A percentile compares a stretch with the other conserved stretches of the same genome.
phyloP scores from a whole-genome alignment of 2,113 vertebrate species.

The Echinops telfairi region DNA sequence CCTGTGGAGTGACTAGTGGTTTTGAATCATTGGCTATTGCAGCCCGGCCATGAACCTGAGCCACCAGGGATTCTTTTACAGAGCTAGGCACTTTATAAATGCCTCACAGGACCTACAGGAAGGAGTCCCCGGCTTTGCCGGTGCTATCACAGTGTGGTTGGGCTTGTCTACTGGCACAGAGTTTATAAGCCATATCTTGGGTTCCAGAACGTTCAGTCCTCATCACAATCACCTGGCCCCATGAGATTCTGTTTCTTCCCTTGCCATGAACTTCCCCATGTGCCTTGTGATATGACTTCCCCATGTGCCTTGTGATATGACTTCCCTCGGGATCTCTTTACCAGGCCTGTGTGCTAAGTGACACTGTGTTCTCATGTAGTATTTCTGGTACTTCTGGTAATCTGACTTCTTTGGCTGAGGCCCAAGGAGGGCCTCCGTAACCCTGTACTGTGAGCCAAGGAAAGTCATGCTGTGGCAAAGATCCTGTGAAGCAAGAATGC shows the following conservation, averaged over 20 bases:
- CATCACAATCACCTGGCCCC: neutral
- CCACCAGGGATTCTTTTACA: neutral
- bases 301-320: neutral
- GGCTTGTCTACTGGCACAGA: neutral
- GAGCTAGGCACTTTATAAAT: neutral
- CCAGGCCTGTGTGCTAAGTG: neutral
- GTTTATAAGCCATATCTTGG: neutral
- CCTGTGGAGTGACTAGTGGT: neutral
- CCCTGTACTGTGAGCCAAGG: conserved; percentile 57
- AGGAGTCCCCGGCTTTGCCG: neutral
- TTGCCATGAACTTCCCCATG: neutral
- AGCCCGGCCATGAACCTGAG: neutral
- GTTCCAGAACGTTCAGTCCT: neutral
- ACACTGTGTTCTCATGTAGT: neutral
- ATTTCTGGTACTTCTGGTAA: conserved; percentile 27
- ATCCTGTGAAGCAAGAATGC: conserved; percentile 39
- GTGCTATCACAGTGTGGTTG: neutral
- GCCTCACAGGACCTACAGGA: neutral
- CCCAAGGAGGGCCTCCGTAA: conserved; percentile 23
- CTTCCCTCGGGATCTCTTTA: neutral
- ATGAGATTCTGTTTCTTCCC: neutral
- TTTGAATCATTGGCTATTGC: neutral
- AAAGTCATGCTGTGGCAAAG: conserved; percentile 72
- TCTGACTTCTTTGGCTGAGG: conserved; percentile 54
- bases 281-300: no score